Base-by-base conservation (phyloP, 2,797 vertebrate species). In the Etheostoma perlongum region DNA sequence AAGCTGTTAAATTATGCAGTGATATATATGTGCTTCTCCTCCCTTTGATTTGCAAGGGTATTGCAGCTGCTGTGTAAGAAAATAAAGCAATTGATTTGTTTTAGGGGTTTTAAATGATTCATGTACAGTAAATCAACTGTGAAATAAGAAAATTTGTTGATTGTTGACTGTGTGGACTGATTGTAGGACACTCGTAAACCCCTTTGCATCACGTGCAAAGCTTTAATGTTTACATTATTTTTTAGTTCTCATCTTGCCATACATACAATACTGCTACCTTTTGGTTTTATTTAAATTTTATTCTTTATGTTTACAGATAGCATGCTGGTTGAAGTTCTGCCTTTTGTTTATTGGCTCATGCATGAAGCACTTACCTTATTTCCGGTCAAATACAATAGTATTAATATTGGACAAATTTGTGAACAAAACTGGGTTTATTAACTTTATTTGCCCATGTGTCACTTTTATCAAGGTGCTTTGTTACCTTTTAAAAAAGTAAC, bases 21-120 rank as follows among this genome's bases (percentile, higher is more conserved):
- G 3, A 49, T 16, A n/a, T 36, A 2, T 30, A 53, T 11, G 2
- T 78, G 25, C 23, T 55, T 82, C 78, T 78, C 82, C 65, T 83
- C 85, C 74, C 66, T 78, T 84, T 74, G 59, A 71, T 74, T 44
- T 84, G 66, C 59, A 47, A 76, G 85, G 92, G 74, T 92, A 90
- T 94, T 94, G 93, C 93, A 94, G 93, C 91, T 89, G 27, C 42
- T 65, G 44, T 67, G 78, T 85, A 78, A 87, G 89, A 91, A 94
- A 92, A 92, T 93, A 82, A 86, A 87, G 82, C 53, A 0, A 8
- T 23, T 66, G 13, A 14, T 85, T 75, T 81, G 30, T 59, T 83
- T 68, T 27, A 15, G 59, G 76, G 54, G 58, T 55, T 74, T 78
- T 68, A 69, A 88, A 74, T 42, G n/a, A 73, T 74, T 89, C 69